A percentile compares a stretch with the other conserved stretches of the same genome.
These are phyloP conservation scores for Mesorhabditis belari DNA, from an alignment of 2,888 invertebrate genomes.

Conservation along the genomic window DNA sequence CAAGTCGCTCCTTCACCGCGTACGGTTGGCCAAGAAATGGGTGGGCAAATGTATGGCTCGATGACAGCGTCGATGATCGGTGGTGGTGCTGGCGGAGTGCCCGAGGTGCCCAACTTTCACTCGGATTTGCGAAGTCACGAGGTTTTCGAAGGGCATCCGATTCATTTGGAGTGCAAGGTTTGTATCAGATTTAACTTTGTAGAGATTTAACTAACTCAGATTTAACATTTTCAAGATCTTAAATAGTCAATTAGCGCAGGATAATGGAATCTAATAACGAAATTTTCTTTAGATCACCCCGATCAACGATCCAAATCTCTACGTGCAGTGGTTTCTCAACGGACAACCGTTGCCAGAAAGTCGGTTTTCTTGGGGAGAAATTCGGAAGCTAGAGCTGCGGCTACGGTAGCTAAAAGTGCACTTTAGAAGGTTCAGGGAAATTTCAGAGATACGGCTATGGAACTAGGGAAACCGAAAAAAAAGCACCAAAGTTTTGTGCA, in stretches of 20 bases:
- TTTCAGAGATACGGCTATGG: too few relatives aligned
- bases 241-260: too few relatives aligned
- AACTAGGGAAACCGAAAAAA: too few relatives aligned
- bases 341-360: slow-evolving; percentile 59
- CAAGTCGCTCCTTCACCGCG: neutral
- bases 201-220: too few relatives aligned
- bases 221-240: too few relatives aligned
- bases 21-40: neutral
- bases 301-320: slow-evolving; percentile 83
- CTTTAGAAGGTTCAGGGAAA: too few relatives aligned
- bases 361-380: slow-evolving; percentile 1
- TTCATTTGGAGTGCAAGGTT: slow-evolving; percentile 82
- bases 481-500: too few relatives aligned
- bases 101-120: slow-evolving; percentile 72
- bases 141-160: slow-evolving; percentile 85
- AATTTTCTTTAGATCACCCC: slow-evolving; percentile 68
- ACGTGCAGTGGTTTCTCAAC: slow-evolving; percentile 91
- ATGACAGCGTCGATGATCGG: too few relatives aligned
- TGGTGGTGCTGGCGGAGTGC: neutral
- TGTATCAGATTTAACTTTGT: too few relatives aligned
- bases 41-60: neutral
- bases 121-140: slow-evolving; percentile 77
- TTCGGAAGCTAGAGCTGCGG: neutral
- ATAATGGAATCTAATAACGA: too few relatives aligned
- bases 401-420: neutral